Conservation (phyloP, 2,888 invertebrate species). For the Clanis bilineata region DNA sequence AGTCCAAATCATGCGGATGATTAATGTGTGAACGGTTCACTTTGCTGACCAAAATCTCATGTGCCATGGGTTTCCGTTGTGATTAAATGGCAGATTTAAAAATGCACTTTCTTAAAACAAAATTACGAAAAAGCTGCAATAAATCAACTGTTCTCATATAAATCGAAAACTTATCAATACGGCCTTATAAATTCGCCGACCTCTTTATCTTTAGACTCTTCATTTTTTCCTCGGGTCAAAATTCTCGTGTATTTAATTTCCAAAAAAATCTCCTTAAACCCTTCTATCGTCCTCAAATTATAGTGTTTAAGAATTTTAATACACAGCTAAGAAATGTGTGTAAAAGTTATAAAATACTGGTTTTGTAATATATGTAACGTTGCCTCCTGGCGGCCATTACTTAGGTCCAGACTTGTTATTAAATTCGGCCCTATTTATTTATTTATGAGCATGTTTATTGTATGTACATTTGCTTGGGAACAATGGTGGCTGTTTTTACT, state of each 20-base stretch:
- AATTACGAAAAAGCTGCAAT: slow-evolving; percentile 16
- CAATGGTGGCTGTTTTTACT: slow-evolving; percentile 20
- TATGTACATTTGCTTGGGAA: slow-evolving; percentile 27
- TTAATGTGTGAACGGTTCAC: background rate
- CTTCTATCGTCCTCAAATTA: slow-evolving; percentile 65
- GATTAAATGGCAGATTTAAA: background rate
- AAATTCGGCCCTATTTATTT: slow-evolving; percentile 79
- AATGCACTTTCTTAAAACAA: slow-evolving; percentile 17
- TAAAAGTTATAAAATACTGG: slow-evolving; percentile 72
- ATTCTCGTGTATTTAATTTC: slow-evolving; percentile 17
- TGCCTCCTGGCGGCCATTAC: slow-evolving; percentile 79
- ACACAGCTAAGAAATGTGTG: slow-evolving; percentile 75
- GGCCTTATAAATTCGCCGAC: slow-evolving; percentile 9
- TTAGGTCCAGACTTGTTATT: slow-evolving; percentile 75
- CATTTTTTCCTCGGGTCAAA: slow-evolving; percentile 10
- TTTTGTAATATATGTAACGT: slow-evolving; percentile 71
- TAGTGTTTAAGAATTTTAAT: slow-evolving; percentile 77
- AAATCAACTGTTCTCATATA: slow-evolving; percentile 4
- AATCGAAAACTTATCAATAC: slow-evolving; percentile 8
- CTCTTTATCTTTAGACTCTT: slow-evolving; percentile 3
- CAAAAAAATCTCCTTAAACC: slow-evolving; percentile 56
- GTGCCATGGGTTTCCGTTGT: background rate
- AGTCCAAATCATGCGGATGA: background rate
- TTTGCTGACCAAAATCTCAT: background rate
- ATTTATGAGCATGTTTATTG: slow-evolving; percentile 70